Base-by-base conservation (phyloP, 2,797 vertebrate species). In the Aselliscus stoliczkanus region DNA sequence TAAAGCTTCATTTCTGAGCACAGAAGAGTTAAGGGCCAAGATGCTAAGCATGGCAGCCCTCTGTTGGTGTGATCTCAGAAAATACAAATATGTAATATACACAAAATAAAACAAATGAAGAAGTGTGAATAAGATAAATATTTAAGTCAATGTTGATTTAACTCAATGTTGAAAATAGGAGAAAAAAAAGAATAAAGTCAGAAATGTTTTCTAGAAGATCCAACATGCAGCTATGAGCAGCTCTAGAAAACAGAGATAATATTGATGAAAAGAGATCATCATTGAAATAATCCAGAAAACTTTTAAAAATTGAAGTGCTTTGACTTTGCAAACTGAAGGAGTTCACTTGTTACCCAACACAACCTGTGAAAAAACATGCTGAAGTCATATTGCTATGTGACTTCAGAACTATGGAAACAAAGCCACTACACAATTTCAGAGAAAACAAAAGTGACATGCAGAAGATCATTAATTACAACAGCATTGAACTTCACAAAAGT, bases 221-320 rank as follows among this genome's bases (percentile, higher is more conserved):
- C 12, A 88, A 69, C 13, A 56, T 62, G 31, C 12, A 39, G 7
- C 13, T 47, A 62, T 69, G 29, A 86, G 23, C 27, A 69, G 34
- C 29, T 62, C 18, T 75, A 42, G 14, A 4, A 39, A 23, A 64
- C 54, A 27, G 47, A 11, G 18, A 18, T 64, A 10, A 54, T 70
- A n/a, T 56, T 72, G 25, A 80, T 29, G 5, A 17, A 58, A 86
- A 1, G 0, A 21, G 9, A n/a, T 4, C 14, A 75, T 81, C 17
- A 47, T n/a, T 81, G 65, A 81, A 86, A 76, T 42, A 62, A 62
- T 14, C 82, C 15, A 87, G 54, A 93, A 82, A 62, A n/a, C 7
- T 27, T 44, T 23, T 42, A 42, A 81, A 75, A 56, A 21, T 4
- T 21, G 52, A 50, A 85, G 25, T 7, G 37, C 9, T 2, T 17